Evolutionary conservation across 2,797 vertebrate genomes (phyloP).

Genomic region (Poeciliopsis gracilis): DNA sequence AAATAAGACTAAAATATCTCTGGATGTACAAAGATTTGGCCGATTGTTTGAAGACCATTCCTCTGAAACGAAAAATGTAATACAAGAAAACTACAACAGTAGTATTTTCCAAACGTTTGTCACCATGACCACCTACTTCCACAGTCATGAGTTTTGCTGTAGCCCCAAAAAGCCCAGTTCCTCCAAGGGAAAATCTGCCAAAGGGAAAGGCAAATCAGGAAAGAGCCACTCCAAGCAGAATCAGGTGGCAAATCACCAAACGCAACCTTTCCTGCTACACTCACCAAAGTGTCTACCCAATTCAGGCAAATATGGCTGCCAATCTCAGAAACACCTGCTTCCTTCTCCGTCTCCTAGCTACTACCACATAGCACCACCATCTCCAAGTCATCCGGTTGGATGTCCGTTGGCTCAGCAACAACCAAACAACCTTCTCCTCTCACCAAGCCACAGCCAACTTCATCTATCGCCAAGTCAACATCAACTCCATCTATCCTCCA

Average conservation of each 20-base stretch:
- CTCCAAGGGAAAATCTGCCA: conserved; percentile 68
- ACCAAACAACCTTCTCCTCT: conserved; percentile 45
- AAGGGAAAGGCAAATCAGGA: conserved; percentile 67
- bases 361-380: conserved; percentile 70
- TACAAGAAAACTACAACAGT: conserved; percentile 20
- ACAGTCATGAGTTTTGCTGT: conserved; percentile 79
- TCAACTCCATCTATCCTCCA: conserved; percentile 47
- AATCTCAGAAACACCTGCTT: conserved; percentile 54
- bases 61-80: conserved; percentile 25
- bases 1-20: conserved; percentile 8
- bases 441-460: conserved; percentile 63
- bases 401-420: conserved; percentile 49
- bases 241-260: conserved; percentile 58
- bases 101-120: conserved; percentile 4
- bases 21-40: conserved; percentile 24
- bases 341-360: conserved; percentile 75
- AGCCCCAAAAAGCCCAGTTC: conserved; percentile 70
- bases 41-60: conserved; percentile 44
- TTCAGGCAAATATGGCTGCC: conserved; percentile 52
- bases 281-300: conserved; percentile 56
- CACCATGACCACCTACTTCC: conserved; percentile 80
- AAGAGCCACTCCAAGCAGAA: conserved; percentile 66
- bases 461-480: conserved; percentile 46
- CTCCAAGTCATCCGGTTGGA: conserved; percentile 54
- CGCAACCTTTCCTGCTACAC: conserved; percentile 55